Conservation (phyloP, 2,113 vertebrate species). For the Cranoglanis bouderius region DNA sequence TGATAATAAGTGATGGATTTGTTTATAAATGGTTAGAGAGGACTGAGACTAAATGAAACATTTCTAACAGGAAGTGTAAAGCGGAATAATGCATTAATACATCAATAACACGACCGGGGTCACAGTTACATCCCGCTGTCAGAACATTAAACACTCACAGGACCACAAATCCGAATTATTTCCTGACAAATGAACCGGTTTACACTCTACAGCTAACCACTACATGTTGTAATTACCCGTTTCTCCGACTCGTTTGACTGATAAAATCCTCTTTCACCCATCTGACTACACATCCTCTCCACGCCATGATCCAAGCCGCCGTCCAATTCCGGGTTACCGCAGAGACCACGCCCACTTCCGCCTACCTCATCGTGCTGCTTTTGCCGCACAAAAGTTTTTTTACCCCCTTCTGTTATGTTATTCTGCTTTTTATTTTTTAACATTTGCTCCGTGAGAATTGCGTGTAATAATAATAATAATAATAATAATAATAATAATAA, state of each 20-base stretch:
- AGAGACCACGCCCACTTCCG: slow-evolving; percentile 13
- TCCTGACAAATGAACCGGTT: neutral
- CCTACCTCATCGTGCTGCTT: neutral
- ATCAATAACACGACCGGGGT: neutral
- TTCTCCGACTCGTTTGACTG: slow-evolving; percentile 22
- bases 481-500: too few species aligned
- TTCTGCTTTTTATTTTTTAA: too few species aligned
- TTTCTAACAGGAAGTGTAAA: neutral
- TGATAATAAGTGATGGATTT: neutral
- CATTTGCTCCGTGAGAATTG: too few species aligned
- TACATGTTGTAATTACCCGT: slow-evolving; percentile 58
- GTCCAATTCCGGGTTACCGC: slow-evolving; percentile 45
- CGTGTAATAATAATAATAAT: too few species aligned
- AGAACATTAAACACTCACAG: neutral
- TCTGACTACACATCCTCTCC: slow-evolving; percentile 64
- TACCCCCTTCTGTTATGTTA: too few species aligned
- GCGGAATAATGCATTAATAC: neutral
- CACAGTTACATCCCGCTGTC: neutral
- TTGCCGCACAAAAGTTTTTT: neutral
- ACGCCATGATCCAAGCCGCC: slow-evolving; percentile 66
- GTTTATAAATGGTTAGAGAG: neutral
- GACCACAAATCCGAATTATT: neutral
- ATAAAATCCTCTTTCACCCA: slow-evolving; percentile 51
- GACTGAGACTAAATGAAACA: neutral
- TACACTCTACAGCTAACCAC: neutral